A percentile compares a stretch with the other conserved stretches of the same genome.
phyloP scores from a whole-genome alignment of 1,140 invertebrate species.

The Nephila pilipes region DNA sequence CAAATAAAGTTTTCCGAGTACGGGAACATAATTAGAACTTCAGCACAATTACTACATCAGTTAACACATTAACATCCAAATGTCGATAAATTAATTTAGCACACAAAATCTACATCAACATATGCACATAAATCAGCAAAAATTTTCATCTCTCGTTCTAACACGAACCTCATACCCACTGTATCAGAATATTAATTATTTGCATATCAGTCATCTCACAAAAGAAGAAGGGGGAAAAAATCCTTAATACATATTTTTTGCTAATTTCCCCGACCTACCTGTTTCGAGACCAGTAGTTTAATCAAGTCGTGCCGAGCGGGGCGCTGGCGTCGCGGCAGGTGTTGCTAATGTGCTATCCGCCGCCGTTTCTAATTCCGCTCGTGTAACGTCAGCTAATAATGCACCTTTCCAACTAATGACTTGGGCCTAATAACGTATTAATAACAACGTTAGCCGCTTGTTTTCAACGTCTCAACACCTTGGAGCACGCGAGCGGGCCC shows the following conservation, averaged over 20 bases:
- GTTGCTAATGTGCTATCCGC: slow-evolving; percentile 61
- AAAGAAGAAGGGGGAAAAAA: background rate
- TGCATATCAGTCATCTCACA: background rate
- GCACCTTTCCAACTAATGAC: slow-evolving; percentile 70
- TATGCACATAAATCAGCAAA: background rate
- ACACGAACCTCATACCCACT: background rate
- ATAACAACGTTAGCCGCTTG: slow-evolving; percentile 74
- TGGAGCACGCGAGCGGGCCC: background rate
- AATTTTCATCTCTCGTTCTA: background rate
- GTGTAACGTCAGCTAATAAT: slow-evolving; percentile 73
- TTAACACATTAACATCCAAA: no score
- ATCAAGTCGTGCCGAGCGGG: slow-evolving; percentile 41
- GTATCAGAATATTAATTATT: slow-evolving; percentile 1
- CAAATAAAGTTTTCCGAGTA: no score
- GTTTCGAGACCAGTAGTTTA: slow-evolving; percentile 41
- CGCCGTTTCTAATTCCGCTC: slow-evolving; percentile 66
- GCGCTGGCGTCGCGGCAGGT: slow-evolving; percentile 50
- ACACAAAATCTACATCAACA: no score
- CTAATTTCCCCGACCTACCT: slow-evolving; percentile 9
- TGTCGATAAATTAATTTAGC: no score
- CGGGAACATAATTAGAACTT: no score
- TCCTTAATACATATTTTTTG: slow-evolving; percentile 10
- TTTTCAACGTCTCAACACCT: slow-evolving; percentile 72
- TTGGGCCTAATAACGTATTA: slow-evolving; percentile 76
- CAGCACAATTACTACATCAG: no score